Evolutionary conservation across 2,113 vertebrate species (phyloP), one percentile per base, ranked within the genome.

Genomic region (Pollimyrus isidori): DNA sequence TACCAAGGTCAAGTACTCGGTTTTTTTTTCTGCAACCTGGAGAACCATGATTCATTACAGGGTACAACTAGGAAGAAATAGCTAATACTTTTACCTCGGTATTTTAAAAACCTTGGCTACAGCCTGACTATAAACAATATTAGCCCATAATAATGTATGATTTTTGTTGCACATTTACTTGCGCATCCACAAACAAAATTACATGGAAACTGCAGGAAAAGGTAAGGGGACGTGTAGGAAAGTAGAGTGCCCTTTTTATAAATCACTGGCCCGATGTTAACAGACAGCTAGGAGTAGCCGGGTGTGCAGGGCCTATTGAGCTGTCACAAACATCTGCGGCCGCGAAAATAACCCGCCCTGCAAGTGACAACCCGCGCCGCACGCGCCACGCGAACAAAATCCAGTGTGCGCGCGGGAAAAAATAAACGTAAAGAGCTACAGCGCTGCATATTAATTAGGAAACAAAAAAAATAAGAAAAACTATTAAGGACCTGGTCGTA

Each of bases 291-390:
- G 87, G 93, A 93, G 92, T 89, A 91, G 91, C 92, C 89, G 90
- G 88, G 88, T 46, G 91, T 91, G 92, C 92, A 82, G 87, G 89
- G 93, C 92, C 91, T 82, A 92, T 65, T 91, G 90, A 92, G 91
- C 93, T 94, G 94, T 96, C 95, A 96, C 91, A 94, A 94, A 91
- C 94, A 95, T 94, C 93, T 93, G 87, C 91, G 90, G 87, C 92
- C 82, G 92, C 87, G 92, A 94, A 94, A 89, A 89, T 86, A 80
- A 91, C 17, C 80, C 88, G 87, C 73, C 80, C 90, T 91, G 89
- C 89, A 90, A 86, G 88, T 88, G 90, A 90, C 91, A 90, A 89
- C 30, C 82, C 10, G 21, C 89, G 84, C 85, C 50, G 15, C 58
- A 65, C 39, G 50, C 30, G n/a, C 69, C 35, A 89, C 90, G 89